A percentile compares a stretch with the other conserved stretches of the same genome.
phyloP scores from a whole-genome alignment of 2,113 vertebrate genomes.

The Podilymbus podiceps region DNA sequence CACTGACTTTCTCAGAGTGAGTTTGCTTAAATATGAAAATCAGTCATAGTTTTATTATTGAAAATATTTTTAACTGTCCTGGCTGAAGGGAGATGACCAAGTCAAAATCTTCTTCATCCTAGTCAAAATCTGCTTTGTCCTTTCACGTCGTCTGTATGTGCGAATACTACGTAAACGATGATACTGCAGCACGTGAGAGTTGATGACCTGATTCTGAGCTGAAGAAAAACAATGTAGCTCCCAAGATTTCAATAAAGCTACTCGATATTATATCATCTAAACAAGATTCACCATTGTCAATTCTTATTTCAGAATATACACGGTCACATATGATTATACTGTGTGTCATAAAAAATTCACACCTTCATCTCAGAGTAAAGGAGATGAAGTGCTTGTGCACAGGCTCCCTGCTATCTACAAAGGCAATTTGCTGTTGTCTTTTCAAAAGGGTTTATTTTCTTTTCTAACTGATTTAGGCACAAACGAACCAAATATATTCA shows the following conservation, averaged over 20 bases:
- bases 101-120: neutral
- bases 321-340: neutral
- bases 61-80: neutral
- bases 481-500: neutral
- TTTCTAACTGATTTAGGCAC: neutral
- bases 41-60: neutral
- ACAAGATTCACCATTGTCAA: neutral
- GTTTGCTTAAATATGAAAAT: neutral
- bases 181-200: neutral
- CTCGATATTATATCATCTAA: neutral
- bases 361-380: neutral
- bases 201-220: neutral
- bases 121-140: neutral
- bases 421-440: neutral
- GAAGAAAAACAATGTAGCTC: neutral
- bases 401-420: neutral
- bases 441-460: neutral
- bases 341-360: neutral
- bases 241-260: neutral
- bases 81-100: neutral
- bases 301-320: neutral
- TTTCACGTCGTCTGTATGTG: neutral
- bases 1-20: neutral
- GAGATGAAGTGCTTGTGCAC: neutral
- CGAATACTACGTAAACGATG: neutral